These are phyloP conservation scores for Isoperla grammatica DNA, from an alignment of 2,888 invertebrate genomes.

Conservation along the genomic window DNA sequence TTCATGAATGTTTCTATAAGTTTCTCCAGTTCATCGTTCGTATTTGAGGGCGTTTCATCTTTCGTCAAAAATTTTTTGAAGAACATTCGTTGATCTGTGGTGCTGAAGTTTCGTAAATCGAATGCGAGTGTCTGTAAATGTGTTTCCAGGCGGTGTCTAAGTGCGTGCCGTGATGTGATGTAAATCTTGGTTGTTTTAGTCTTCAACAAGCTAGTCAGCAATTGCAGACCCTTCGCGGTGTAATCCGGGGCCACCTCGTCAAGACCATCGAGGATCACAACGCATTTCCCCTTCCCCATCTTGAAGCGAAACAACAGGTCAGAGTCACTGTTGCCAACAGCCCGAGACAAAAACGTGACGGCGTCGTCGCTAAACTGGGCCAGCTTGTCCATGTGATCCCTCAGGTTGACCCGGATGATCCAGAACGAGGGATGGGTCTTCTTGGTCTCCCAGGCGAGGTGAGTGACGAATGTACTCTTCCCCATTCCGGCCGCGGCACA, in stretches of 20 bases:
- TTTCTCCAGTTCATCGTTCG: neutral
- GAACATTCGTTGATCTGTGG: neutral
- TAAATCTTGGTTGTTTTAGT: neutral
- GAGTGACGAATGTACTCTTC: no score
- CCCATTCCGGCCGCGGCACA: no score
- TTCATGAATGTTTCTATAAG: neutral
- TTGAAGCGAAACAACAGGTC: neutral
- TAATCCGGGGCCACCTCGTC: slow-evolving; percentile 1
- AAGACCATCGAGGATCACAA: neutral
- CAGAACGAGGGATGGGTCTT: no score
- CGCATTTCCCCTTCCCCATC: neutral
- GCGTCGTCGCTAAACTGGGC: no score
- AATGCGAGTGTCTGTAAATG: neutral
- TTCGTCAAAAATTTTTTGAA: neutral
- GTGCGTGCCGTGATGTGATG: neutral
- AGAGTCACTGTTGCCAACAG: neutral
- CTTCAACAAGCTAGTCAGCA: neutral
- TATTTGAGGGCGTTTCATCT: neutral
- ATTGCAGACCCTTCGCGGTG: neutral
- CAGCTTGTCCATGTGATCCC: no score
- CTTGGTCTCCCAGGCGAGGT: no score
- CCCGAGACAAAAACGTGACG: neutral
- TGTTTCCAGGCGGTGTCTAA: neutral
- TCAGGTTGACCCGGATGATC: no score
- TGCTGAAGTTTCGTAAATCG: neutral